Evolutionary conservation across 2,797 vertebrate genomes (phyloP), one percentile per base, ranked within the genome.

Genomic region (Odontamblyopus rebecca): DNA sequence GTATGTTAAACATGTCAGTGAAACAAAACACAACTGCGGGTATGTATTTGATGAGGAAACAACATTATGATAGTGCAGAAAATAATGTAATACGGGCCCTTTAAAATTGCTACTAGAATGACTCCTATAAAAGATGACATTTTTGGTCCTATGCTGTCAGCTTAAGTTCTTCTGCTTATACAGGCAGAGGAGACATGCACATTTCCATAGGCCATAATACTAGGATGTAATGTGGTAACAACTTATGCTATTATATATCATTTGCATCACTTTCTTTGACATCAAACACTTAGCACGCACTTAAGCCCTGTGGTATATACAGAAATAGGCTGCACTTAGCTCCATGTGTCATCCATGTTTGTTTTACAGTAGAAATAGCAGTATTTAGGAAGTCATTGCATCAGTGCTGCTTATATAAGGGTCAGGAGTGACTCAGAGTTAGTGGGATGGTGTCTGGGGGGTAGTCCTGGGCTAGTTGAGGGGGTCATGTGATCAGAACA

Each of bases 401-500:
- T 66, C 29, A 35, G 27, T 32, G 1, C 67, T 30, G 7, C 67
- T 79, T 64, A 63, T 23, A 56, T 57, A 72, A 73, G n/a, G 12
- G 50, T 16, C 30, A 38, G 12, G 66, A 30, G 50, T 59, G 50
- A 65, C 35, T 61, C 41, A 68, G 53, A 23, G 60, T 23, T 29
- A 9, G 27, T 57, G 63, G 3, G 38, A 69, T 61, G 26, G 27
- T 44, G 32, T 72, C 18, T 6, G 11, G 64, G 41, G 32, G 48
- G 54, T 32, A 2, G 13, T 41, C 7, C 11, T 27, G 27, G 54
- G 1, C 68, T 29, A 61, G 53, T 48, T 56, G 69, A 32, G 26
- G 53, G 44, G 15, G 15, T 67, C 51, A 69, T 72, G 63, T 23
- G 73, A 48, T 48, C 44, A 48, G 44, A 15, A 76, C 73, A 78